Evolutionary conservation across 2,888 invertebrate genomes (phyloP).

Genomic region (Molanna angustata): DNA sequence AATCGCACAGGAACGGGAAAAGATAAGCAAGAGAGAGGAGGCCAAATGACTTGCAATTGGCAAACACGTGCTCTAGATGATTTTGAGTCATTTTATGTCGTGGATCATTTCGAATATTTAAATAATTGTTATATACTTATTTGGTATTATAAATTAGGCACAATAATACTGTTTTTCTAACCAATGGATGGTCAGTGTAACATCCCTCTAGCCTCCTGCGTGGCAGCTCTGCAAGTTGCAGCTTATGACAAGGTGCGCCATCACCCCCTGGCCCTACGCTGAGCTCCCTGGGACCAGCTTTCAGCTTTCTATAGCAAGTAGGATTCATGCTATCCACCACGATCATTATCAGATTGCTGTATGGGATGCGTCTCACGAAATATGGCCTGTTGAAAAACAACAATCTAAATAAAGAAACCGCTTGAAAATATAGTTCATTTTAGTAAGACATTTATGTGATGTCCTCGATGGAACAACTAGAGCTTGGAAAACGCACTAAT

Average conservation of each 20-base stretch:
- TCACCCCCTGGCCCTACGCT: conserved; percentile 31
- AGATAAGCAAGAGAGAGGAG: too few relatives aligned
- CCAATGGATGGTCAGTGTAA: conserved; percentile 71
- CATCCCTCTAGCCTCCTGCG: conserved; percentile 71
- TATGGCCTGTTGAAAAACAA: conserved; percentile 52
- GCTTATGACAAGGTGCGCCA: conserved; percentile 68
- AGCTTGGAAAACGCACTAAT: too few relatives aligned
- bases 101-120: too few relatives aligned
- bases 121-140: not conserved
- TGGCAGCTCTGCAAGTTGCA: conserved; percentile 64
- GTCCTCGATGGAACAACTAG: too few relatives aligned
- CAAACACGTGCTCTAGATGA: too few relatives aligned
- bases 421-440: conserved; percentile 1
- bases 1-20: too few relatives aligned
- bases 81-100: too few relatives aligned
- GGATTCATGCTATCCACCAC: conserved; percentile 61
- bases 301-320: conserved; percentile 48
- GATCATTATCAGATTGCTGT: conserved; percentile 75
- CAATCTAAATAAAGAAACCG: not conserved
- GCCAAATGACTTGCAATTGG: too few relatives aligned
- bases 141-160: too few relatives aligned
- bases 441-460: too few relatives aligned
- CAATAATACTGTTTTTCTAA: too few relatives aligned
- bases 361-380: conserved; percentile 68
- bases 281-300: conserved; percentile 44